phyloP scores from a whole-genome alignment of 2,888 invertebrate species.

The Hetaerina titia region DNA sequence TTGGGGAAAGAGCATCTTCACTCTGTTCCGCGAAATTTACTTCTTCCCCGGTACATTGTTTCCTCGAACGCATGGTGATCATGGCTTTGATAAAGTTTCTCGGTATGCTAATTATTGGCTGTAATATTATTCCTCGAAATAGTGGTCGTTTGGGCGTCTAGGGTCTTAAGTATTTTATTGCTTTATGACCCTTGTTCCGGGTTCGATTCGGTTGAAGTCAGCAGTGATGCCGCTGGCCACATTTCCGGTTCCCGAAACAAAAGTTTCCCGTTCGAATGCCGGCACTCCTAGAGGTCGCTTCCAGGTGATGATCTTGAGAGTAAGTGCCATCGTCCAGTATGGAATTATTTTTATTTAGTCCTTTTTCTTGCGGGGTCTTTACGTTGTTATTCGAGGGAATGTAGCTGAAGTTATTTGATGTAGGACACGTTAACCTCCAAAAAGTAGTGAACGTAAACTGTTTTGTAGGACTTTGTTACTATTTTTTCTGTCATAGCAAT shows the following conservation, averaged over 20 bases:
- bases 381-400: no score
- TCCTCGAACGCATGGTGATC: neutral
- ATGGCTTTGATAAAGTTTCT: neutral
- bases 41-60: neutral
- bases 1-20: neutral
- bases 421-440: no score
- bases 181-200: neutral
- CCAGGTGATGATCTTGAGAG: no score
- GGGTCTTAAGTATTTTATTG: neutral
- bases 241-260: neutral
- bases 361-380: no score
- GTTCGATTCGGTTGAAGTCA: neutral
- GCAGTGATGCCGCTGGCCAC: neutral
- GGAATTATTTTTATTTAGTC: no score
- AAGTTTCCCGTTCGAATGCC: neutral
- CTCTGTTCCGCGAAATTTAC: neutral
- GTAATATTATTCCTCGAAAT: neutral
- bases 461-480: no score
- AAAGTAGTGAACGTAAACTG: no score
- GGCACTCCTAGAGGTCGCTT: no score
- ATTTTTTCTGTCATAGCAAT: no score
- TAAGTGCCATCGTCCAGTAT: no score
- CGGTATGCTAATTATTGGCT: neutral
- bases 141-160: neutral
- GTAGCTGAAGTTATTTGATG: no score